Base-by-base conservation (phyloP, 1,140 invertebrate genomes). In the Magallana angulata region DNA sequence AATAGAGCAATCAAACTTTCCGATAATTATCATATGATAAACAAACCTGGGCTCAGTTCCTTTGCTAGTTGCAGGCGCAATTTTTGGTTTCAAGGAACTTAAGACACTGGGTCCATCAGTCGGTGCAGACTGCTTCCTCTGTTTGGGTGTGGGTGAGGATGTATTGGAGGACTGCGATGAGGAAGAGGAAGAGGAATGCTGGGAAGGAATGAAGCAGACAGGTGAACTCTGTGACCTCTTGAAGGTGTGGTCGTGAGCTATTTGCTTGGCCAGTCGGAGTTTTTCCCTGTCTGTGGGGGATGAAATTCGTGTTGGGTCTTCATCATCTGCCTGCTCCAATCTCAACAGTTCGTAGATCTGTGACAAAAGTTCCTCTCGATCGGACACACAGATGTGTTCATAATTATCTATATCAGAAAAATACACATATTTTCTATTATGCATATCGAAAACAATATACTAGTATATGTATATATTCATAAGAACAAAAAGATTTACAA, bases 341-440 rank as follows among this genome's bases (percentile, higher is more conserved):
- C 86, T 62, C 68, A 87, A 85, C 30, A 89, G 71, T 60, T 89
- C 84, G 18, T 89, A 89, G 0, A 89, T 84, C 48, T 89, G 81
- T 16, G 88, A 80, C 57, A 89, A 60, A 7, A 89, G 76, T 0
- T 87, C 71, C 59, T 89, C 88, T 24, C 83, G 62, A 36, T 89
- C 88, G 8, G 59, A 56, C 5, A 85, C 71, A 85, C 88, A 87
- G 83, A 89, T 85, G 62, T 89, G 88, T 24, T 89, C 88, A 85
- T 89, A 89, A n/a, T 60, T 82, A 24, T 89, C 88, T 89, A 48
- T 48, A 48, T 48, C 36, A 48, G 36, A 2, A 48, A 48, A 48
- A 48, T 48, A 48, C 36, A 48, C 5, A 5, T 48, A 48, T 48
- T 48, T 48, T 48, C 36, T 48, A 4, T 48, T 48, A 48, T 48